A percentile compares a stretch with the other conserved stretches of the same genome.
phyloP scores from a whole-genome alignment of 1,140 invertebrate genomes.

The Tetramorium parvispinum region DNA sequence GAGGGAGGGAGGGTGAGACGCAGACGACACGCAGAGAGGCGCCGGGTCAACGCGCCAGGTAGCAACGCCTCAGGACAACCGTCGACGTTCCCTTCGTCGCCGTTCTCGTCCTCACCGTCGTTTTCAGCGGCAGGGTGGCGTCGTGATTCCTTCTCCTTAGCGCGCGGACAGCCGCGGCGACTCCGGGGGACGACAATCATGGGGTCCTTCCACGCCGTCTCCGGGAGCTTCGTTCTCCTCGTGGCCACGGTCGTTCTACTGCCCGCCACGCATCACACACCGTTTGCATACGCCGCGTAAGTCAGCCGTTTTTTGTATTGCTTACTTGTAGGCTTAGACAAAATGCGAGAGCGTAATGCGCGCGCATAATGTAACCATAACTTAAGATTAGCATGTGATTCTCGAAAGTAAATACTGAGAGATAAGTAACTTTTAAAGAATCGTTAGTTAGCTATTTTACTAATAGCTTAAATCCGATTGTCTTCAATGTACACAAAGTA shows the following conservation, averaged over 20 bases:
- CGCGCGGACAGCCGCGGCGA: slow-evolving; percentile 52
- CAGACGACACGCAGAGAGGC: slow-evolving; percentile 74
- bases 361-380: neutral
- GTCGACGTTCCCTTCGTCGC: slow-evolving; percentile 67
- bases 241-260: slow-evolving; percentile 84
- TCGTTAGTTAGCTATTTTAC: neutral
- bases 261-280: slow-evolving; percentile 83
- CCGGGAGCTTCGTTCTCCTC: slow-evolving; percentile 85
- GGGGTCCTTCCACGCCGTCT: slow-evolving; percentile 81
- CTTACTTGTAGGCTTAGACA: neutral
- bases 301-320: slow-evolving; percentile 51
- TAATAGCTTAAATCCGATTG: neutral
- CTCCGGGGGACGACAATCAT: slow-evolving; percentile 74
- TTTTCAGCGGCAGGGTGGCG: slow-evolving; percentile 48
- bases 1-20: slow-evolving; percentile 72
- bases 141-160: slow-evolving; percentile 46
- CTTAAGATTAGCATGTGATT: neutral
- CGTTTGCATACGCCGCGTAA: slow-evolving; percentile 85
- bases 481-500: neutral
- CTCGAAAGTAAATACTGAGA: neutral
- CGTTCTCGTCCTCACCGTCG: slow-evolving; percentile 62
- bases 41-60: slow-evolving; percentile 76
- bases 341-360: too few species aligned
- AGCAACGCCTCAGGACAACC: slow-evolving; percentile 75
- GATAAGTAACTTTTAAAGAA: neutral